These are phyloP conservation scores for Petrolisthes cinctipes DNA, from an alignment of 2,888 invertebrate species.

Conservation along the genomic window DNA sequence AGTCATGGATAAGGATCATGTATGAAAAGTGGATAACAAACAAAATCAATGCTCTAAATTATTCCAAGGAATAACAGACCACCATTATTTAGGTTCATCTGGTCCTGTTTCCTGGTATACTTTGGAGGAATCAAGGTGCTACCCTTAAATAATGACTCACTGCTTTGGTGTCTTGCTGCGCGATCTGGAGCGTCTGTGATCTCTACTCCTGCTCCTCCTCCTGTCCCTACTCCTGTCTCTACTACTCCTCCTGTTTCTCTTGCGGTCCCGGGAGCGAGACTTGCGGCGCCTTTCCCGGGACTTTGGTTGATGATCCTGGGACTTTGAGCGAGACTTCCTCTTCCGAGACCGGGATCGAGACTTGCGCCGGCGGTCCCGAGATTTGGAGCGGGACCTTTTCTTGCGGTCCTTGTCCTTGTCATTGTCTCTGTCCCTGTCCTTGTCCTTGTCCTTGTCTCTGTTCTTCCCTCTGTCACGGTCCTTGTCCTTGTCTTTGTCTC, in stretches of 20 bases:
- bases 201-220: conserved; percentile 65
- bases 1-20: too few species aligned
- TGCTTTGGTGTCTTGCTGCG: conserved; percentile 67
- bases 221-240: conserved; percentile 64
- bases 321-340: conserved; percentile 48
- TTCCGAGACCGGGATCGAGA: conserved; percentile 53
- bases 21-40: too few species aligned
- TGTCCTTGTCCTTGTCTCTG: conserved; percentile 29
- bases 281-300: conserved; percentile 65
- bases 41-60: too few species aligned
- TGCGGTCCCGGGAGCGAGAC: conserved; percentile 66
- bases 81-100: too few species aligned
- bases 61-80: too few species aligned
- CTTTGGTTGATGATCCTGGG: conserved; percentile 7
- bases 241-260: conserved; percentile 57
- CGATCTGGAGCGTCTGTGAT: conserved; percentile 68
- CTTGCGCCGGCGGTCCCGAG: conserved; percentile 49
- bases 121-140: too few species aligned
- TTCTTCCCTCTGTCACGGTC: conserved; percentile 30
- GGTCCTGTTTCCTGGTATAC: too few species aligned
- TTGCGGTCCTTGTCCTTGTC: conserved; percentile 52
- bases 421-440: conserved; percentile 43
- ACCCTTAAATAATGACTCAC: conserved; percentile 40
- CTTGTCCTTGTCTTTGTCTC: conserved; percentile 31
- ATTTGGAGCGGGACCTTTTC: conserved; percentile 37